Evolutionary conservation across 1,140 invertebrate species (phyloP), one percentile per base, ranked within the genome.

Genomic region (Phthorimaea operculella): DNA sequence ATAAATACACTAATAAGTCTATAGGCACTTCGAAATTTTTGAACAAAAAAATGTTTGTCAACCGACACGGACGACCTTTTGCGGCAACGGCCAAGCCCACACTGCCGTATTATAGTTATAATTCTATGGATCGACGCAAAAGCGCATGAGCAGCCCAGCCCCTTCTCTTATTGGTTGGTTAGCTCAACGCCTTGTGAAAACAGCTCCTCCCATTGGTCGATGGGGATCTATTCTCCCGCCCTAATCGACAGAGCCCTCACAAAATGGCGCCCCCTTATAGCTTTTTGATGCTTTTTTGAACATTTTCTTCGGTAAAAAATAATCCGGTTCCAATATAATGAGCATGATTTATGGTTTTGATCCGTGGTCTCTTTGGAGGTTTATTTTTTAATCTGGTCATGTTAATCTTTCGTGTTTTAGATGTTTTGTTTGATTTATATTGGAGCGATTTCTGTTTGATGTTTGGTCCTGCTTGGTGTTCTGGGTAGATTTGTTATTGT

Each of bases 311-410:
- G 64, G 70, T 83, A 85, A 85, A 85, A 85, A 85, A 85, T 85
- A 85, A 85, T 85, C 79, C 78, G 73, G 82, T 83, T 80, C 69
- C 69, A 72, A 81, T 79, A 84, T 85, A 85, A 85, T 85, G 81
- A 85, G 78, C 75, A 83, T 85, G 81, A 85, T 85, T 85, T 85
- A 85, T 80, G 79, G 69, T 79, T 79, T 75, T 73, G 78, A 80
- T 76, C 75, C 72, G 72, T 68, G 69, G 62, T 64, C 68, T 73
- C 63, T 77, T 76, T 74, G 62, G 59, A 62, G 58, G 47, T 48
- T 64, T 64, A 63, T 59, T 71, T 68, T 67, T 74, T 79, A 74
- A 77, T 78, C 70, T 79, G 67, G 66, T 65, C 70, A 72, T 81
- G 74, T 79, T 82, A 76, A 78, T 82, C 79, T 82, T 72, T 74